Percentiles rank a stretch among this genome's conserved stretches.
Conservation (phyloP, 2,888 invertebrate genomes). For the Metallyticus violacea region DNA sequence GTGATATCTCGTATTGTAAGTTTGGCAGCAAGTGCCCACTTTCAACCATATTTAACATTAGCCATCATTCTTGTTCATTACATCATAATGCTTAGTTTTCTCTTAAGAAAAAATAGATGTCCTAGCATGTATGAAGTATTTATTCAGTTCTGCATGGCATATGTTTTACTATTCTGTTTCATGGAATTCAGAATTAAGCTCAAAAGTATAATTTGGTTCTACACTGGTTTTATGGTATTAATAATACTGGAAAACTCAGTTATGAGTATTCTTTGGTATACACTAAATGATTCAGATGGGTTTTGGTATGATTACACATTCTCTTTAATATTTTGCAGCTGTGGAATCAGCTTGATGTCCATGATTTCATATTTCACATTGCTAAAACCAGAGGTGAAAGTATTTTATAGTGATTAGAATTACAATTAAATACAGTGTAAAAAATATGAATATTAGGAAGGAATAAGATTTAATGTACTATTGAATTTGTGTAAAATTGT, state of each 20-base stretch:
- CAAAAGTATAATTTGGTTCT: slow-evolving; percentile 67
- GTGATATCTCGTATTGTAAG: slow-evolving; percentile 68
- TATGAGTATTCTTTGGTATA: slow-evolving; percentile 69
- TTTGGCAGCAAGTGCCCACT: slow-evolving; percentile 65
- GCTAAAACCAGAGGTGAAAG: slow-evolving; percentile 52
- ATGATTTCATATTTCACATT: slow-evolving; percentile 62
- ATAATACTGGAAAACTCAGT: slow-evolving; percentile 64
- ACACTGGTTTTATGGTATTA: slow-evolving; percentile 63
- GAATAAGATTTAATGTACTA: too few relatives aligned
- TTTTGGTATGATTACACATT: slow-evolving; percentile 72
- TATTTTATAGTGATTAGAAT: not conserved
- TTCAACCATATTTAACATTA: slow-evolving; percentile 52
- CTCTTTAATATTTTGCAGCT: slow-evolving; percentile 58
- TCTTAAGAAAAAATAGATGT: slow-evolving; percentile 56
- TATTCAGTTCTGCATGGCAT: slow-evolving; percentile 66
- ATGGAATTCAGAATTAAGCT: slow-evolving; percentile 79
- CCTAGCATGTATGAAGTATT: slow-evolving; percentile 47
- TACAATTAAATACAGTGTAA: not conserved
- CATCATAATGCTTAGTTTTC: slow-evolving; percentile 59
- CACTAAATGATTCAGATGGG: slow-evolving; percentile 54
- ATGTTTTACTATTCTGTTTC: slow-evolving; percentile 71
- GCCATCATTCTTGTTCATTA: slow-evolving; percentile 63
- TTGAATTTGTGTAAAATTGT: too few relatives aligned
- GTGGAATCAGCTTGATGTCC: slow-evolving; percentile 57
- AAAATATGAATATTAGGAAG: not conserved